phyloP scores from a whole-genome alignment of 2,888 invertebrate species.

The Machimus rusticus region DNA sequence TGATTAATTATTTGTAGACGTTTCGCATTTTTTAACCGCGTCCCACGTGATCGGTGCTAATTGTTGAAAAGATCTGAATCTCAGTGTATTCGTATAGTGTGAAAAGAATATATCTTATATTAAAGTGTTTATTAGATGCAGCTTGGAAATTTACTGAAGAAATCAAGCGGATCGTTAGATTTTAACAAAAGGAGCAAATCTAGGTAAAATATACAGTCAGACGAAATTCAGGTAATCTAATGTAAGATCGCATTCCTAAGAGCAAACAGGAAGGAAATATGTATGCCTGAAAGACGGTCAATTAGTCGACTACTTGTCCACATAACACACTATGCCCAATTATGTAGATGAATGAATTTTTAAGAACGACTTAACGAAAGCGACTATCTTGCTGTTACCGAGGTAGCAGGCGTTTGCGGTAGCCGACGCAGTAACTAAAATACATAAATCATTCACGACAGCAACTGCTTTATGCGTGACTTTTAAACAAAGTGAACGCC shows the following conservation, averaged over 20 bases:
- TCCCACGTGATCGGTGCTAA: not conserved
- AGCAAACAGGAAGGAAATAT: not conserved
- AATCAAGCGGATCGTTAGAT: not conserved
- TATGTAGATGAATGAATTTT: not conserved
- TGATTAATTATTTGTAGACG: not conserved
- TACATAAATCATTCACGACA: not conserved
- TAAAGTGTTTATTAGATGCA: not conserved
- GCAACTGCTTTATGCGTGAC: not conserved
- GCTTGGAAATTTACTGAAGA: not conserved
- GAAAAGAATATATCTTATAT: not conserved
- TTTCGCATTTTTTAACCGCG: not conserved
- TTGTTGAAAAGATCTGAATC: not conserved
- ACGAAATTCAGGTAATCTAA: not conserved
- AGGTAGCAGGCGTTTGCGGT: not conserved
- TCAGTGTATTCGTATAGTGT: not conserved
- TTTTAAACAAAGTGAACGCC: not conserved
- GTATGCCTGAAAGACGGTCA: not conserved
- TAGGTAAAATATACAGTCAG: not conserved
- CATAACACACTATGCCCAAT: not conserved
- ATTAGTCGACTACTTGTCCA: not conserved
- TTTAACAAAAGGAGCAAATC: not conserved
- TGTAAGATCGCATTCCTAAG: not conserved
- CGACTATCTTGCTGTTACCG: not conserved
- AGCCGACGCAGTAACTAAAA: not conserved
- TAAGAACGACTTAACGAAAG: not conserved